Conservation (phyloP, 2,113 vertebrate species). For the Laticauda colubrina region DNA sequence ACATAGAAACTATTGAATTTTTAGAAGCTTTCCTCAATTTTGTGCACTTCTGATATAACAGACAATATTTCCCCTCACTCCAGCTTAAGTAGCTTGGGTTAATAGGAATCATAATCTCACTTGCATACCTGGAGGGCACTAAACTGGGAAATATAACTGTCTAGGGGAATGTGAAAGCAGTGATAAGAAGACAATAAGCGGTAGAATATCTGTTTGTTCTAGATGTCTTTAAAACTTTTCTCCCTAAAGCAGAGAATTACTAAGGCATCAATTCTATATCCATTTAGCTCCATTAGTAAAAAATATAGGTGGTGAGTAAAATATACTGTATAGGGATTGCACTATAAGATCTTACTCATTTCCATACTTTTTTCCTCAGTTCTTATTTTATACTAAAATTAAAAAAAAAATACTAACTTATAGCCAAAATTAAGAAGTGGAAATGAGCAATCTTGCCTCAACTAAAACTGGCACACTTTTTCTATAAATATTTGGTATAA, state of each 20-base stretch:
- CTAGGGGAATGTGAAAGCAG: not conserved
- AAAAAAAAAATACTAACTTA: not conserved
- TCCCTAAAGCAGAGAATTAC: not conserved
- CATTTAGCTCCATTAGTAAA: not conserved
- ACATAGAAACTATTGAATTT: not conserved
- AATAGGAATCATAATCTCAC: not conserved
- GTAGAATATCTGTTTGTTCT: not conserved
- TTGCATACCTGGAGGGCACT: not conserved
- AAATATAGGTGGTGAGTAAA: not conserved
- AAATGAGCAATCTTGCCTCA: not conserved
- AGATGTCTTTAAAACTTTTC: not conserved
- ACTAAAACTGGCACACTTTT: not conserved
- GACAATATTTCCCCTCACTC: not conserved
- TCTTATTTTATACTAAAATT: not conserved
- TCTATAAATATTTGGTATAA: not conserved
- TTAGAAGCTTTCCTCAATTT: not conserved
- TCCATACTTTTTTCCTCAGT: not conserved
- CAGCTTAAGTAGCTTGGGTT: not conserved
- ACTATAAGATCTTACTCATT: not conserved
- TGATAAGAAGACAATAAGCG: not conserved
- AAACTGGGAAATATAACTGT: not conserved
- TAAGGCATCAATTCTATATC: not conserved
- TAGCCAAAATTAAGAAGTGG: too few relatives aligned
- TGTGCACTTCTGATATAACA: not conserved
- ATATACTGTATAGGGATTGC: not conserved